phyloP scores from a whole-genome alignment of 2,888 invertebrate genomes.

The Cerastis rubricosa region DNA sequence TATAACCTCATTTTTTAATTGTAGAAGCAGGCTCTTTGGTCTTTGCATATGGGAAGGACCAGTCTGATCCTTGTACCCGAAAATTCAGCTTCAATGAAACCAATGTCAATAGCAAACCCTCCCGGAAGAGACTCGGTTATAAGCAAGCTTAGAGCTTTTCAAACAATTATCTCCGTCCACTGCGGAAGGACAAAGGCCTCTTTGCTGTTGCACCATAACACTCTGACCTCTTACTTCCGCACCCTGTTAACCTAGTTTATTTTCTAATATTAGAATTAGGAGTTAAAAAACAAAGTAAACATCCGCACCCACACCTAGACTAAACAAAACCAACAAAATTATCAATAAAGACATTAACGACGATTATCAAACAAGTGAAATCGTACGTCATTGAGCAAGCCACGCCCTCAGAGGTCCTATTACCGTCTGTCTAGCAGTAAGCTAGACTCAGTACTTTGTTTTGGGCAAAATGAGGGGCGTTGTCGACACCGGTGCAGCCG shows the following conservation, averaged over 20 bases:
- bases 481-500: constrained; percentile 50
- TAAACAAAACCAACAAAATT: constrained; percentile 8
- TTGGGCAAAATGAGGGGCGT: constrained; percentile 51
- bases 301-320: constrained; percentile 2
- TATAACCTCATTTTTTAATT: background rate
- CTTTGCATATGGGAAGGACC: background rate
- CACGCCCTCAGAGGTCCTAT: constrained; percentile 53
- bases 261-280: constrained; percentile 31
- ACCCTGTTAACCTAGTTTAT: constrained; percentile 39
- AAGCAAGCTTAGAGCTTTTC: background rate
- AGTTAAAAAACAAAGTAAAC: background rate
- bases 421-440: constrained; percentile 35
- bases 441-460: constrained; percentile 30
- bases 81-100: background rate
- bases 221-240: constrained; percentile 30
- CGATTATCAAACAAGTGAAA: constrained; percentile 31
- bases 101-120: background rate
- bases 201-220: background rate
- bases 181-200: constrained; percentile 26
- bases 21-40: background rate
- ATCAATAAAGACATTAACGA: constrained; percentile 21
- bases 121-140: background rate
- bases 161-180: constrained; percentile 6
- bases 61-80: too few species aligned
- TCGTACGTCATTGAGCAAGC: constrained; percentile 26